These are phyloP conservation scores for Heterodera carotae DNA, from an alignment of 1,140 invertebrate genomes.

Conservation along the genomic window DNA sequence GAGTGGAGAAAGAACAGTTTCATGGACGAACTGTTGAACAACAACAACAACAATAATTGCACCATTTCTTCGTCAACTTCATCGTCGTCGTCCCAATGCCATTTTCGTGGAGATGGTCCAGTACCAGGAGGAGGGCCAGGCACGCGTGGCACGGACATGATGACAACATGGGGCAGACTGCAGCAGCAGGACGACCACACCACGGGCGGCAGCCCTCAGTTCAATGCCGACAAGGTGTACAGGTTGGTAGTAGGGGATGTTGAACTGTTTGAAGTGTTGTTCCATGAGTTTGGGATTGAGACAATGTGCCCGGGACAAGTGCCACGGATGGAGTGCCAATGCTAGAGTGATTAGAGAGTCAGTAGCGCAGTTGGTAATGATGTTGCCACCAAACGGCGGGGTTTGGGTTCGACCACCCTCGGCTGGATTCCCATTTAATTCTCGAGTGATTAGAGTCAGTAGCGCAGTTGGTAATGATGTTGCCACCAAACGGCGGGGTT, in stretches of 20 bases:
- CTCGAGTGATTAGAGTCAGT: too few species aligned
- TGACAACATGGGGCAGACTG: conserved; percentile 55
- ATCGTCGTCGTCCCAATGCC: background rate
- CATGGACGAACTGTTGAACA: conserved; percentile 34
- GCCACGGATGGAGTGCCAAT: too few species aligned
- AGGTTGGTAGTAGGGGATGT: background rate
- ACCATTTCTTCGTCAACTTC: background rate
- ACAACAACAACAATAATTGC: conserved; percentile 8
- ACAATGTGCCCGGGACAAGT: too few species aligned
- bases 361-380: too few species aligned
- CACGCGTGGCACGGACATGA: conserved; percentile 17
- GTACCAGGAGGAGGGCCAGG: background rate
- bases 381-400: too few species aligned
- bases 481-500: too few species aligned
- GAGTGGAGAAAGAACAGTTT: conserved; percentile 12
- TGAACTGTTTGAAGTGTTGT: too few species aligned
- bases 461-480: too few species aligned
- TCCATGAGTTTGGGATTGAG: too few species aligned
- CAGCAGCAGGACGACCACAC: background rate
- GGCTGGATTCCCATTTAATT: too few species aligned
- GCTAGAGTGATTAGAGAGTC: too few species aligned
- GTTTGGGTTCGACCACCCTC: too few species aligned
- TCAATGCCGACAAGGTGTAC: conserved; percentile 37
- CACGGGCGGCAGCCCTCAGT: background rate
- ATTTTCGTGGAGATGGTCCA: background rate